A percentile compares a stretch with the other conserved stretches of the same genome.
phyloP scores from a whole-genome alignment of 2,888 invertebrate species.

The Salticus scenicus region DNA sequence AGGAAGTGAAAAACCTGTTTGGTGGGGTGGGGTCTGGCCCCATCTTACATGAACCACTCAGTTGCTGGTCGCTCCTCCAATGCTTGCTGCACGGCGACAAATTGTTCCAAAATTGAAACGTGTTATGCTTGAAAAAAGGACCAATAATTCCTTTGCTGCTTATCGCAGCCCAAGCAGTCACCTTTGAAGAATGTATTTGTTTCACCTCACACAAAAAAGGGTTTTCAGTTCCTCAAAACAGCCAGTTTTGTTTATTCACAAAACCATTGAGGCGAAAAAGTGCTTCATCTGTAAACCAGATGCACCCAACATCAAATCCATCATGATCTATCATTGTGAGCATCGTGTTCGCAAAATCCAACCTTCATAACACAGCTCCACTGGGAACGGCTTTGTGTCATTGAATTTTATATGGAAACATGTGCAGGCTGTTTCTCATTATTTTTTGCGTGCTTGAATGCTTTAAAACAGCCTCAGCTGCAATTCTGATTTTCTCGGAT shows the following conservation, averaged over 20 bases:
- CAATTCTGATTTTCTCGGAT: constrained; percentile 7
- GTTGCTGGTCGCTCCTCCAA: no score
- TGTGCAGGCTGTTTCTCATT: constrained; percentile 11
- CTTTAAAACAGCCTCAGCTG: constrained; percentile 9
- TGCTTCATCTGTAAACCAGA: constrained; percentile 7
- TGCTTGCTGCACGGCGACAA: no score
- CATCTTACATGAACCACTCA: no score
- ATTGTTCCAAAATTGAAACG: no score
- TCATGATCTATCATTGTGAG: constrained; percentile 16
- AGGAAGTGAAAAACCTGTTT: no score
- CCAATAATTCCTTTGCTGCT: no score
- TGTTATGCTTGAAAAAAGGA: no score
- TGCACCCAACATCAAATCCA: constrained; percentile 20
- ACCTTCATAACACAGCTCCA: neutral
- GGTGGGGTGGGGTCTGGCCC: no score
- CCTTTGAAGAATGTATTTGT: no score
- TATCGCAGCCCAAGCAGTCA: no score
- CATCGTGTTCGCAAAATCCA: constrained; percentile 12
- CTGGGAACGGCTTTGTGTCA: neutral
- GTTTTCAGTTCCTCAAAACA: no score
- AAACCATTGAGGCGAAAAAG: constrained; percentile 15
- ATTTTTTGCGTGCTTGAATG: constrained; percentile 15
- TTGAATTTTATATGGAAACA: neutral
- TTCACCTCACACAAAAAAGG: no score
- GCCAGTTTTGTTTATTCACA: constrained; percentile 2